These are phyloP conservation scores for Enteromius anoplus DNA, from an alignment of 2,797 vertebrate genomes.

Conservation along the genomic window DNA sequence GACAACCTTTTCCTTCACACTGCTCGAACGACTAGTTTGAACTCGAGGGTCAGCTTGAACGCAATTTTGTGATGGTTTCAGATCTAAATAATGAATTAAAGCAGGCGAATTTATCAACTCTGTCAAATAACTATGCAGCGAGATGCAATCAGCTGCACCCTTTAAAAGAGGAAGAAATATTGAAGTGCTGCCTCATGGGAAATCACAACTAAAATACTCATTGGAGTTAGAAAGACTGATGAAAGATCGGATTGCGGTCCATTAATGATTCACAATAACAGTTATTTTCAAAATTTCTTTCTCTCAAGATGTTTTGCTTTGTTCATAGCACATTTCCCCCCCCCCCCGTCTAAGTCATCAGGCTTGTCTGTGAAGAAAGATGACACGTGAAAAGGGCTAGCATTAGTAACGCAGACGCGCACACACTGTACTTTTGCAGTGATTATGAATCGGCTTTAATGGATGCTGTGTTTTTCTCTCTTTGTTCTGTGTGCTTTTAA, in stretches of 20 bases:
- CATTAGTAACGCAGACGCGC: neutral
- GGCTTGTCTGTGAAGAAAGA: slow-evolving; percentile 8
- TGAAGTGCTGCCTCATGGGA: slow-evolving; percentile 15
- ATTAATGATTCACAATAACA: slow-evolving; percentile 42
- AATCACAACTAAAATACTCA: slow-evolving; percentile 6
- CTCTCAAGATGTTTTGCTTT: slow-evolving; percentile 15
- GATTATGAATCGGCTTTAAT: slow-evolving; percentile 19
- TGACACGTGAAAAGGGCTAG: neutral
- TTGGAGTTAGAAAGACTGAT: slow-evolving; percentile 5
- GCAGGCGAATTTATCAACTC: slow-evolving; percentile 49
- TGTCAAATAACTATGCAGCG: slow-evolving; percentile 43
- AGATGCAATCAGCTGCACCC: slow-evolving; percentile 9
- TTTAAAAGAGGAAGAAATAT: neutral
- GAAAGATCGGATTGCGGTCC: slow-evolving; percentile 20
- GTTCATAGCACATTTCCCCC: neutral
- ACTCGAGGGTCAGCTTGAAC: slow-evolving; percentile 43
- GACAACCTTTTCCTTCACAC: slow-evolving; percentile 62
- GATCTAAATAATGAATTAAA: slow-evolving; percentile 60
- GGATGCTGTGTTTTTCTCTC: neutral
- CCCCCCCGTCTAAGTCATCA: neutral
- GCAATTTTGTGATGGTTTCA: slow-evolving; percentile 44
- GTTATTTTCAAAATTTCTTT: slow-evolving; percentile 41
- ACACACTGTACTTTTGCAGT: slow-evolving; percentile 14
- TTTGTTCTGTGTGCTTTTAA: slow-evolving; percentile 19
- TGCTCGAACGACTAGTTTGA: slow-evolving; percentile 43